Evolutionary conservation across 37 sponge, comb jelly and placozoan genomes (phyloP), one percentile per base, ranked within the genome.

Genomic region (Cliona cf. orientalis): DNA sequence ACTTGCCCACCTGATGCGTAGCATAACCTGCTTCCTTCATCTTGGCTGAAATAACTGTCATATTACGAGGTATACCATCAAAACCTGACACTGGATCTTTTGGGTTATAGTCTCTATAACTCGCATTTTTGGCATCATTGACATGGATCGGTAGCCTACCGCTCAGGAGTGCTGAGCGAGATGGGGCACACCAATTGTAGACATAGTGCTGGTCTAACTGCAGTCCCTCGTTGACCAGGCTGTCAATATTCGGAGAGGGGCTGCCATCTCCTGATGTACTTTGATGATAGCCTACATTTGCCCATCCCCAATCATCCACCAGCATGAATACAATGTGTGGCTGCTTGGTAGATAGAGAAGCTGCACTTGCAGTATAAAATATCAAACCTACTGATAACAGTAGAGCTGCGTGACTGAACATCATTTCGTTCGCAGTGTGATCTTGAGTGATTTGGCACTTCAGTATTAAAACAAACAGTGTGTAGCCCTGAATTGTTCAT

Each of bases 251-350:
- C 26, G 79, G 79, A 32, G 79, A 69, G 63, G 5, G 6, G 6
- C 23, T 28, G 6, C 26, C n/a, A n/a, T n/a, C 5, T 6, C 26
- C 23, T 11, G 63, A 28, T 25, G 63, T 11, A 6, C 23, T 28
- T 6, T 28, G 63, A 49, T 49, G 53, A 14, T 49, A 49, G 53
- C 53, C 53, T 49, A 49, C 53, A 49, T 49, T 49, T 9, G 79
- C 79, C 79, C 79, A 77, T 64, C 79, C 79, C 79, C 79, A 77
- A 66, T 77, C 79, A 63, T 77, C 79, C 28, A 61, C 63, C 26
- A 61, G 63, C 63, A 61, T 61, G 63, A 61, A 61, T 28, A 61
- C 63, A 61, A 61, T 11, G 28, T 61, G 63, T n/a, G 63, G 63
- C 26, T 61, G 12, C 63, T 21, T 5, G 23, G 63, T 5, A 61